Conservation (phyloP, 2,113 vertebrate genomes). For the Cisticola juncidis region DNA sequence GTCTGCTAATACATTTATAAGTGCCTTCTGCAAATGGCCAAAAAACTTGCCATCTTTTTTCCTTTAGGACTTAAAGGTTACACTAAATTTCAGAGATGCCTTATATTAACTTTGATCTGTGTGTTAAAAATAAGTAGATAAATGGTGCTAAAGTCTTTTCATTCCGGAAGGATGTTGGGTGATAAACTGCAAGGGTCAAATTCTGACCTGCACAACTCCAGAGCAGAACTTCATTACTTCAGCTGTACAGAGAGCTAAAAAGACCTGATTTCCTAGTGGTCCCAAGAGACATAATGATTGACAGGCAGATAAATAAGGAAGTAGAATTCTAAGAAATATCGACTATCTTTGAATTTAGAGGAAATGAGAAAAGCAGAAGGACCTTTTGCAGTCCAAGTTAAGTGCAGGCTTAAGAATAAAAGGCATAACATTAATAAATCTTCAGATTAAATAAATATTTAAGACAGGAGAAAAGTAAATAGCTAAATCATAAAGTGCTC, state of each 20-base stretch:
- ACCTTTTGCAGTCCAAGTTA: neutral
- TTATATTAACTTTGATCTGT: neutral
- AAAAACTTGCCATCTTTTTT: neutral
- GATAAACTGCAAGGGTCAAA: slow-evolving; percentile 41
- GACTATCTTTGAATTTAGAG: slow-evolving; percentile 21
- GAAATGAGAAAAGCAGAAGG: slow-evolving; percentile 28
- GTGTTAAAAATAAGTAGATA: slow-evolving; percentile 44
- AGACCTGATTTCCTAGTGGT: neutral
- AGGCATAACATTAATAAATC: slow-evolving; percentile 4
- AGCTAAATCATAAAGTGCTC: neutral
- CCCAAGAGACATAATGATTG: neutral
- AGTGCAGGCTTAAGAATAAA: neutral
- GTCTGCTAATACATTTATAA: neutral
- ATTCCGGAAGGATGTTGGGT: neutral
- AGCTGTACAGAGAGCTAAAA: neutral
- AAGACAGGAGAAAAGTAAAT: neutral
- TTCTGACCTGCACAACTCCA: neutral
- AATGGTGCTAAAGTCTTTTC: neutral
- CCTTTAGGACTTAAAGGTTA: neutral
- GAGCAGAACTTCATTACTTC: slow-evolving; percentile 12
- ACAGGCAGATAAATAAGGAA: slow-evolving; percentile 19
- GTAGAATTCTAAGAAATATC: slow-evolving; percentile 18
- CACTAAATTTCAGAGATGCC: neutral
- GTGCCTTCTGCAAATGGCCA: neutral
- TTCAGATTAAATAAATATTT: slow-evolving; percentile 17